These are phyloP conservation scores for Nanorana parkeri DNA, from an alignment of 2,113 vertebrate species.

Conservation along the genomic window DNA sequence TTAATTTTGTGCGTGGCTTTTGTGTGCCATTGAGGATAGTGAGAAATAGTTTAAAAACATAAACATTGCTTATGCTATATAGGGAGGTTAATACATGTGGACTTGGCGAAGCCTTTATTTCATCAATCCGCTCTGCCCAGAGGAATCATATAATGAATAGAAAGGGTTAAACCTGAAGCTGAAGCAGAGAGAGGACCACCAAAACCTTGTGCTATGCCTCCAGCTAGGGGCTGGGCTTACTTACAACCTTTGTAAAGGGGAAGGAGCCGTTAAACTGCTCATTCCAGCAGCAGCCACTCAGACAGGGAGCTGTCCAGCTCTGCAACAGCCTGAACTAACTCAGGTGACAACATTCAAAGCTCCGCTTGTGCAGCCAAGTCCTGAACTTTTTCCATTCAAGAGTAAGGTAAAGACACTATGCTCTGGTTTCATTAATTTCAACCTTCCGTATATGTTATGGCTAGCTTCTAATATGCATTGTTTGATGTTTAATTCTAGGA, in stretches of 20 bases:
- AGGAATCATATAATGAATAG: background rate
- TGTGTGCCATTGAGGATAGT: too few species aligned
- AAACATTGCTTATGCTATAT: too few species aligned
- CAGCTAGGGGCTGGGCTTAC: slow-evolving; percentile 33
- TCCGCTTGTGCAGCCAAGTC: background rate
- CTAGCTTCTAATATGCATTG: background rate
- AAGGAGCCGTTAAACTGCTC: slow-evolving; percentile 6
- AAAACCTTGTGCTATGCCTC: slow-evolving; percentile 36
- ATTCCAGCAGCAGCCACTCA: slow-evolving; percentile 15
- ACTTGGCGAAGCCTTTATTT: background rate
- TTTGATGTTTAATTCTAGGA: background rate
- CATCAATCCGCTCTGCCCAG: background rate
- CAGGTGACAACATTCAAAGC: background rate
- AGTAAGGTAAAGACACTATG: background rate
- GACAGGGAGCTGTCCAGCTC: slow-evolving; percentile 52
- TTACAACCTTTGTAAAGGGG: slow-evolving; percentile 34
- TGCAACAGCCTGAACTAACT: slow-evolving; percentile 39
- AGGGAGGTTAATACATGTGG: too few species aligned
- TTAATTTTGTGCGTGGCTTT: too few species aligned
- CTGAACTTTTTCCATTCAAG: background rate
- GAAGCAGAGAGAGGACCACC: background rate
- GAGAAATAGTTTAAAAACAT: too few species aligned
- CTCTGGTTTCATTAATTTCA: background rate
- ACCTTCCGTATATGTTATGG: background rate
- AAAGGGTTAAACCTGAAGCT: slow-evolving; percentile 36